Conservation (phyloP, 1,140 invertebrate species). For the Portunus trituberculatus region DNA sequence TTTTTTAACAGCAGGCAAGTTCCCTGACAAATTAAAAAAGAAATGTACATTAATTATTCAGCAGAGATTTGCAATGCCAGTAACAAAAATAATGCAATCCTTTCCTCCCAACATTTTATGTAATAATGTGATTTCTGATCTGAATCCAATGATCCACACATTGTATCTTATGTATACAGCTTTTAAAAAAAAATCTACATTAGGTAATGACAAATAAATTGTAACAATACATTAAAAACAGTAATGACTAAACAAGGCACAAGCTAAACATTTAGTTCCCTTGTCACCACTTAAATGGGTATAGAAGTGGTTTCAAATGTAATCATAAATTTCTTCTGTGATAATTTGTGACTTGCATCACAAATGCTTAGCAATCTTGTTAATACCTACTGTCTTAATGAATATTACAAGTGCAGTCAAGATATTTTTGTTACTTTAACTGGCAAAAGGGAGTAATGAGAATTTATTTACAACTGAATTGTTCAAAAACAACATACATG, state of each 20-base stretch:
- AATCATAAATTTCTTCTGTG: background rate
- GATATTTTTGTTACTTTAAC: background rate
- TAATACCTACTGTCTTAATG: constrained; percentile 15
- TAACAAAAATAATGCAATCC: background rate
- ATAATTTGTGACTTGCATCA: background rate
- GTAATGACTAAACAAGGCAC: constrained; percentile 55
- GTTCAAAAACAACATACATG: background rate
- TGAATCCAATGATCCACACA: background rate
- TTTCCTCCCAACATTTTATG: background rate
- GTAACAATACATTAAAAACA: constrained; percentile 39
- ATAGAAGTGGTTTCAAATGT: background rate
- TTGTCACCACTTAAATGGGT: background rate
- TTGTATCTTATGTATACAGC: background rate
- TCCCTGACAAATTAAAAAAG: background rate
- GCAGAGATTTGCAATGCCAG: background rate
- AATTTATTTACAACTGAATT: background rate
- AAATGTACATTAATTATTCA: background rate
- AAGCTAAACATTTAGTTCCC: constrained; percentile 35
- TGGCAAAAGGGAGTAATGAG: background rate
- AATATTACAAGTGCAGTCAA: background rate
- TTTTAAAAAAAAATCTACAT: too few relatives aligned
- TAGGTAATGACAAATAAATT: background rate
- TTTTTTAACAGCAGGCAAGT: too few relatives aligned
- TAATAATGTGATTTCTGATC: background rate
- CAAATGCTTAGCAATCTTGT: constrained; percentile 13